These are phyloP conservation scores for Nasua narica DNA, from an alignment of 2,797 vertebrate species.

Conservation along the genomic window DNA sequence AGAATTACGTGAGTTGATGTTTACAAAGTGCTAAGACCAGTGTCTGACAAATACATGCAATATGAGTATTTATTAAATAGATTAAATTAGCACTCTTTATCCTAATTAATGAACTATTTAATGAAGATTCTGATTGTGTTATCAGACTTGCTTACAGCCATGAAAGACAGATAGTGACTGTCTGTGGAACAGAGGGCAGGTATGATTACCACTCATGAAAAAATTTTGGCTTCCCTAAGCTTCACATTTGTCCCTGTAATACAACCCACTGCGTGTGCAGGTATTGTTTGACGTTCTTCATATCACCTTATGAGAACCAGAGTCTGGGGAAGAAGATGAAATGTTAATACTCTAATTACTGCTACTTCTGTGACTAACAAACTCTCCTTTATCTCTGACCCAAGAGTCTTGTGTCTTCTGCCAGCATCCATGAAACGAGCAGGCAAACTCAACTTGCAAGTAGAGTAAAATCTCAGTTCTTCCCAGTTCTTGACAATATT, in stretches of 20 bases:
- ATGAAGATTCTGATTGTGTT: background rate
- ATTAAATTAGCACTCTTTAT: background rate
- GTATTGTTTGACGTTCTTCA: background rate
- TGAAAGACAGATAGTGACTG: background rate
- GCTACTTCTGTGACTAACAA: background rate
- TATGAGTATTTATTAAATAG: background rate
- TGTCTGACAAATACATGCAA: background rate
- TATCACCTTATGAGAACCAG: background rate
- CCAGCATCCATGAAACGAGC: background rate
- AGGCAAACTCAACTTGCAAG: background rate
- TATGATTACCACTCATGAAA: background rate
- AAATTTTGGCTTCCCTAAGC: background rate
- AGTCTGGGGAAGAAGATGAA: background rate
- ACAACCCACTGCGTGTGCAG: background rate
- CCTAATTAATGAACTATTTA: background rate
- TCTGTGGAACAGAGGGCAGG: background rate
- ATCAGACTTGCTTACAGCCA: background rate
- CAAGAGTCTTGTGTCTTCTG: background rate
- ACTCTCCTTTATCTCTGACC: background rate
- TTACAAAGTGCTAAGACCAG: background rate
- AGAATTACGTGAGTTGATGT: background rate
- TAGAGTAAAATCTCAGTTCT: background rate
- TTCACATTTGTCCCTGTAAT: background rate
- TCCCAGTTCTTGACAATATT: background rate
- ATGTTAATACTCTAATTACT: background rate